Evolutionary conservation across 2,113 vertebrate species (phyloP), one percentile per base, ranked within the genome.

Genomic region (Nannobrachium achirus): DNA sequence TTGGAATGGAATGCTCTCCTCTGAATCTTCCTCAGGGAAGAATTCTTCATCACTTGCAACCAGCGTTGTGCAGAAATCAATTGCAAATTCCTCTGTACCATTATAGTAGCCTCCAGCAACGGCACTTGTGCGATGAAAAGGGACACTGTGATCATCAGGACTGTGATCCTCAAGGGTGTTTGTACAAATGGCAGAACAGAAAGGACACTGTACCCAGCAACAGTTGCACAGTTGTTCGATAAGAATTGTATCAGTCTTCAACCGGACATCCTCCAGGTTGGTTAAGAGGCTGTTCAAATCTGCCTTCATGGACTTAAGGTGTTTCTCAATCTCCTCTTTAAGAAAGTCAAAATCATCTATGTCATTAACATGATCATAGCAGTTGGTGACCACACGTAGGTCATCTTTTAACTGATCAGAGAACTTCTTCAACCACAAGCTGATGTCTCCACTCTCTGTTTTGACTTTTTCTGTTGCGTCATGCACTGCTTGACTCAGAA

Each of bases 121-220:
- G 9, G 66, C 78, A 56, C 0, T 0, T 0, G 74, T 7, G 2
- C 83, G 85, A 71, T 89, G 88, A 60, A 87, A 0, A n/a, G n/a
- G n/a, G n/a, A n/a, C n/a, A n/a, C n/a, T n/a, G n/a, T n/a, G n/a
- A n/a, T n/a, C n/a, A n/a, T 58, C 73, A 18, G 73, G 71, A 48
- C 42, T 39, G 60, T 89, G 87, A 14, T 53, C 49, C 11, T 69
- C 1, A 1, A 84, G 0, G 0, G 82, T 82, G 79, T 86, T 85
- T 14, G 78, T 88, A 8, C 89, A 89, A 76, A 89, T 76, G 49
- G 89, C 83, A 38, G 38, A 18, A 57, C 88, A 91, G 75, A 89
- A 89, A 0, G 84, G 88, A 69, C 89, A 91, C 10, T 8, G 72
- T 52, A 71, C 82, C 89, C 89, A 91, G 78, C 89, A 91, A 50